phyloP scores from a whole-genome alignment of 2,797 vertebrate genomes.

The Anniella stebbinsi region DNA sequence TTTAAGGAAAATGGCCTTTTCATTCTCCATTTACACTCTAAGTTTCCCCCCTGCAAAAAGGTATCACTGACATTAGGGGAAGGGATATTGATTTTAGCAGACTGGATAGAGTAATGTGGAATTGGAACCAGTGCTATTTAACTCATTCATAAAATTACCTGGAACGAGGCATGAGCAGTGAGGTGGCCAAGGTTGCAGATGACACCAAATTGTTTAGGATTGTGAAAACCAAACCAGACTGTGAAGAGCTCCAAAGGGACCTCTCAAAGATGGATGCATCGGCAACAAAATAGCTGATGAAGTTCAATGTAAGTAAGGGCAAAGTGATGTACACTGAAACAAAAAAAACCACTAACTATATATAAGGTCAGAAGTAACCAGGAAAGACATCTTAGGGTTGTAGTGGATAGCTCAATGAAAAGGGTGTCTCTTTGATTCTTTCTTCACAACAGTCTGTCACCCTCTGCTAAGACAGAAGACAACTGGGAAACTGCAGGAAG shows the following conservation, averaged over 20 bases:
- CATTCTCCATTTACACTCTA: neutral
- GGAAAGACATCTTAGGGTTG: neutral
- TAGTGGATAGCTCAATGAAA: neutral
- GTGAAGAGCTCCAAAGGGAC: neutral
- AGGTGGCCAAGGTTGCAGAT: neutral
- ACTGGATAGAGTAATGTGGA: neutral
- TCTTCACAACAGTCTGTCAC: neutral
- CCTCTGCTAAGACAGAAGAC: neutral
- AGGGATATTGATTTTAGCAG: neutral
- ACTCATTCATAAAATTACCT: neutral
- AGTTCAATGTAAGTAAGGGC: neutral
- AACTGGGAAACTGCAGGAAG: neutral
- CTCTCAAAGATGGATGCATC: neutral
- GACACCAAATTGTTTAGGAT: neutral
- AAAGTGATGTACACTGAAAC: neutral
- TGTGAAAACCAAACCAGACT: neutral
- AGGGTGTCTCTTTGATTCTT: neutral
- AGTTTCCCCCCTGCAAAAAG: neutral
- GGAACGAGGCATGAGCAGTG: neutral
- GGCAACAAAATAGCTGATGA: neutral
- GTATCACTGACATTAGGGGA: neutral
- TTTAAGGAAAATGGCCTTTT: neutral
- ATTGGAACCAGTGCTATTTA: neutral
- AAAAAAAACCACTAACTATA: neutral
- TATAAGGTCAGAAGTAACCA: neutral